Conservation (phyloP, 2,888 invertebrate genomes). For the Pseudococcus viburni region DNA sequence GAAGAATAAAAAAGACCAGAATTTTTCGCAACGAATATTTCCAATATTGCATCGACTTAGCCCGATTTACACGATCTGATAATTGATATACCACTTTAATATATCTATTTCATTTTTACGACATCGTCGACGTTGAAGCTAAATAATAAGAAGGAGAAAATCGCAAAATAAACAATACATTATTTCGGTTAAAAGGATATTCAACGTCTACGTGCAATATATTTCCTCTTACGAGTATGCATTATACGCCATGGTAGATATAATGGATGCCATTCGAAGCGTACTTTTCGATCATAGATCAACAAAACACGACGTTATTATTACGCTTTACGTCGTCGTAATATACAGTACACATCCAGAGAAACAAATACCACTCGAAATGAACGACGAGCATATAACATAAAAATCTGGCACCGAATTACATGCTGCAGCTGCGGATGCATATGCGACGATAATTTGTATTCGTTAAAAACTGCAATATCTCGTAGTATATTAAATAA, state of each 20-base stretch:
- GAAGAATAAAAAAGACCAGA: too few relatives aligned
- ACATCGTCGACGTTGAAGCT: background rate
- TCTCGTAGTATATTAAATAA: background rate
- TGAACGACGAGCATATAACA: background rate
- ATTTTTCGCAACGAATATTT: background rate
- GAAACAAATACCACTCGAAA: background rate
- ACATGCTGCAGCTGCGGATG: too few relatives aligned
- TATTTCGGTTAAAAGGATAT: conserved; percentile 19
- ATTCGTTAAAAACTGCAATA: conserved; percentile 33
- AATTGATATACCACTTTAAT: background rate
- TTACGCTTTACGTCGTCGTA: background rate
- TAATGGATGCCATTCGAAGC: conserved; percentile 28
- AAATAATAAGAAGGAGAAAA: background rate
- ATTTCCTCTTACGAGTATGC: background rate
- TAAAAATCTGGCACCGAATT: conserved; percentile 35
- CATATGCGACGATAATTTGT: conserved; percentile 8
- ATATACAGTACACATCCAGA: background rate
- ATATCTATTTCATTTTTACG: conserved; percentile 7
- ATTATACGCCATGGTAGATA: background rate
- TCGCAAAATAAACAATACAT: background rate
- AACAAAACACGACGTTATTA: conserved; percentile 9
- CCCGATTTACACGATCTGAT: background rate
- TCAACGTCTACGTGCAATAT: background rate
- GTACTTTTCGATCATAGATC: conserved; percentile 24
- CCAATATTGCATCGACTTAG: background rate